Evolutionary conservation across 2,888 invertebrate species (phyloP).

Genomic region (Pollenia amentaria): DNA sequence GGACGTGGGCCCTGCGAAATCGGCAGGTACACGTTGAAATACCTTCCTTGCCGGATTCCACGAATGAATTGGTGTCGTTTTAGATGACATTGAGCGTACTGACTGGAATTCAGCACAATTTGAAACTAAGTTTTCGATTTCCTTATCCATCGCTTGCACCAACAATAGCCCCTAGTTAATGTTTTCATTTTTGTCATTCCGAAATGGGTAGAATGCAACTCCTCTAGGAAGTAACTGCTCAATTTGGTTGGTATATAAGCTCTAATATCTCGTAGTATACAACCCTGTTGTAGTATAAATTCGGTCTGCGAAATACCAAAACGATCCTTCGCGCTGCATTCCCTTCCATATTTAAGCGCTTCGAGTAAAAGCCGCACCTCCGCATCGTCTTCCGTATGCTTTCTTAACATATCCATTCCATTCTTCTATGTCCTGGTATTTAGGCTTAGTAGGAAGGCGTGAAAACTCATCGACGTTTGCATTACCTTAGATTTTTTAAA

Average conservation of each 20-base stretch:
- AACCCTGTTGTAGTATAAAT: background rate
- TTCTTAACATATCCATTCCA: slow-evolving; percentile 9
- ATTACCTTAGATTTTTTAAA: slow-evolving; percentile 44
- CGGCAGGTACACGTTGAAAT: slow-evolving; percentile 70
- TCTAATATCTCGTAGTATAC: slow-evolving; percentile 66
- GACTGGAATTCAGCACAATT: slow-evolving; percentile 65
- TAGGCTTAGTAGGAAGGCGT: slow-evolving; percentile 21
- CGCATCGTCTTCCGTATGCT: slow-evolving; percentile 28
- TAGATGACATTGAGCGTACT: background rate
- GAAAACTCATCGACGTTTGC: slow-evolving; percentile 46
- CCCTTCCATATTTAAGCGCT: slow-evolving; percentile 49
- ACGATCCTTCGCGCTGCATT: slow-evolving; percentile 43
- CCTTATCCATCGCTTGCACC: slow-evolving; percentile 48
- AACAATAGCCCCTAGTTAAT: slow-evolving; percentile 71
- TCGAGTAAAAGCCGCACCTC: slow-evolving; percentile 22
- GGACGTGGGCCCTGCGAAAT: slow-evolving; percentile 49
- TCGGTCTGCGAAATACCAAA: slow-evolving; percentile 62
- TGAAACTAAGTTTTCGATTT: slow-evolving; percentile 16
- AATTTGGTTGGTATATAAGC: slow-evolving; percentile 58
- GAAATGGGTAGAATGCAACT: slow-evolving; percentile 60
- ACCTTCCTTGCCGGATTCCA: slow-evolving; percentile 34
- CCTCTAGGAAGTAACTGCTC: slow-evolving; percentile 22
- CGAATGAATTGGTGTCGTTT: background rate
- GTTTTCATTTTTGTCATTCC: slow-evolving; percentile 52
- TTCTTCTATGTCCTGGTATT: background rate